Percentiles rank a stretch among this genome's conserved stretches.
phyloP scores from a whole-genome alignment of 2,113 vertebrate genomes.

The Cheirogaleus medius region DNA sequence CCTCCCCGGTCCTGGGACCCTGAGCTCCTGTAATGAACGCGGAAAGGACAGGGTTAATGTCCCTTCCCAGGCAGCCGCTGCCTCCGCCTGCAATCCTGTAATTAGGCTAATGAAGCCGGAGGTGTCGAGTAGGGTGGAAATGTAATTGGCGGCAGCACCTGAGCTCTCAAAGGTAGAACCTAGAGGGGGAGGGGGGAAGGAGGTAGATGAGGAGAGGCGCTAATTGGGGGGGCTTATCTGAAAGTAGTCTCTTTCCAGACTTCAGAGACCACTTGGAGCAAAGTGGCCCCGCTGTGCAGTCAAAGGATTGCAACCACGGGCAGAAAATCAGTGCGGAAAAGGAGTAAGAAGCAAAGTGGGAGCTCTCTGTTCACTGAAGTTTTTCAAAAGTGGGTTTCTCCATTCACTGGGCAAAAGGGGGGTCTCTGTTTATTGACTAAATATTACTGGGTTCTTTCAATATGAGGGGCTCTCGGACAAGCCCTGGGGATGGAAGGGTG shows the following conservation, averaged over 20 bases:
- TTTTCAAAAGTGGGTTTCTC: not conserved
- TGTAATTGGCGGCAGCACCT: not conserved
- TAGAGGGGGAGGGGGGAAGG: not conserved
- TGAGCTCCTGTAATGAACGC: no score
- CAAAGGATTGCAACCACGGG: not conserved
- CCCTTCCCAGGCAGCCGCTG: not conserved
- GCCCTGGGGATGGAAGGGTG: no score
- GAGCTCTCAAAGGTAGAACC: conserved; percentile 2
- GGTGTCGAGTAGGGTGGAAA: not conserved
- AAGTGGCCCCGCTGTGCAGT: accelerated
- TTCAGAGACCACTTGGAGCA: not conserved
- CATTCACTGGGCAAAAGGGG: not conserved
- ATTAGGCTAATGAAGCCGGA: conserved; percentile 11
- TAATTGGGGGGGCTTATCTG: not conserved
- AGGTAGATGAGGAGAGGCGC: no score
- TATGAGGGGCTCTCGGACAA: not conserved
- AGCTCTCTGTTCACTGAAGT: not conserved
- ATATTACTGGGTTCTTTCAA: not conserved
- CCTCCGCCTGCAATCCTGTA: not conserved
- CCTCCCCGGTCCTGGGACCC: not conserved
- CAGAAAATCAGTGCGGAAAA: not conserved
- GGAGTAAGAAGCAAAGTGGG: not conserved
- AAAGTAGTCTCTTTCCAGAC: not conserved
- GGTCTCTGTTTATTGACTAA: not conserved
- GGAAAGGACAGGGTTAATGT: not conserved